Base-by-base conservation (phyloP, 2,113 vertebrate species). In the Pseudolaguvia tuberculata region DNA sequence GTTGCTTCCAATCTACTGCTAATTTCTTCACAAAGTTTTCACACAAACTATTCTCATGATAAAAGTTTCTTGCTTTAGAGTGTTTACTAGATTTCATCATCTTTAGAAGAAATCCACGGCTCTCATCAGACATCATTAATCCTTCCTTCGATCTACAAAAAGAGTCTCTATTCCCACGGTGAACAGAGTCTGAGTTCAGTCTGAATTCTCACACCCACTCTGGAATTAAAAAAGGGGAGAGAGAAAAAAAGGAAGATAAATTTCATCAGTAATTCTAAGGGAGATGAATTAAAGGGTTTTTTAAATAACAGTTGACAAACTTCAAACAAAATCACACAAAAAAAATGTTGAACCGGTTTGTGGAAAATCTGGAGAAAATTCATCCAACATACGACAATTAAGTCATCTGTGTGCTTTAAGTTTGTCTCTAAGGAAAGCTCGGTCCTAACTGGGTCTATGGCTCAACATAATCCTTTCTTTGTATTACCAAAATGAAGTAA, bases 141-240 rank as follows among this genome's bases (percentile, higher is more conserved):
- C 74, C 72, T 55, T 47, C n/a, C 78, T 87, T 87, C 86, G 80
- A 87, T 84, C 79, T 78, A 23, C 53, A 70, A 72, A 79, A 45
- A 82, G 67, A 85, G 35, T 55, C 67, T 77, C 68, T 73, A 57
- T 50, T 71, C 75, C 79, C 50, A 51, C 35, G 48, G 48, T 29
- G 42, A 77, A 78, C 84, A 83, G 83, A 75, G 83, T 82, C 80
- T 81, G 47, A 76, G 62, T 85, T 85, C 85, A 75, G 83, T 82
- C 78, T 82, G 31, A 75, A 62, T 69, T 67, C 77, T 63, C 53
- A 58, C 63, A 75, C 69, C 73, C 69, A 45, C 63, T 50, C 61
- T 73, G 47, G 62, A 47, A 51, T 23, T 73, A 57, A 62, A 78
- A 31, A 42, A 21, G 21, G 2, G 21, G 18, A 62, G 7, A 21